Evolutionary conservation across 2,888 invertebrate species (phyloP), one percentile per base, ranked within the genome.

Genomic region (Crematogaster levior): DNA sequence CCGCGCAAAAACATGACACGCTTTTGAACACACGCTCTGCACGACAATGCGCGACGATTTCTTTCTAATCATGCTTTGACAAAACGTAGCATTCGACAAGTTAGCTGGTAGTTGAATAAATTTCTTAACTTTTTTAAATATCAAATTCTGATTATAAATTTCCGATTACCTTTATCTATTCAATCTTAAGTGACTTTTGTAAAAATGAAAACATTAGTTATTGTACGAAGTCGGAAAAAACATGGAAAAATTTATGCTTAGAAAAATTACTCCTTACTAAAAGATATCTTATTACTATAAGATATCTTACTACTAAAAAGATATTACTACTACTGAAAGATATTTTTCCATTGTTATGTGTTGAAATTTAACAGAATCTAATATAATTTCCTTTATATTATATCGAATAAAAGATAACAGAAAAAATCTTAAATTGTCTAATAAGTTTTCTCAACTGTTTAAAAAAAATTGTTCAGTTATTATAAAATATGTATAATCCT

Each of bases 11-110:
- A 27, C 37, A 34, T 60, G 46, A 73, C 58, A 73, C 60, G 73
- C 21, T 74, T 74, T 74, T 40, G 7, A 79, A 61, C 43, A 43
- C 21, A 60, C 60, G 43, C 27, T 43, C 61, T 79, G 61, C 46
- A 68, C 46, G 65, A 27, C 75, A 66, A 61, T 18, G 24, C 18
- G 21, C 3, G 21, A 68, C 6, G 3, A n/a, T n/a, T n/a, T 43
- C 18, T 72, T 43, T 74, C 24, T 18, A 37, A 61, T 34, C 24
- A 60, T 34, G 21, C 21, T 21, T 34, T 0, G 3, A 61, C 18
- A 27, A 72, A 60, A n/a, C 10, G 0, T 60, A 34, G 7, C 34
- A 60, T 1, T 34, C n/a, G n/a, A 37, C 21, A 21, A 51, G 1
- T 1, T 58, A 48, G n/a, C 46, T 34, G 30, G 34, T 51, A 15